Evolutionary conservation across 2,888 invertebrate genomes (phyloP).

Genomic region (Cerceris rybyensis): DNA sequence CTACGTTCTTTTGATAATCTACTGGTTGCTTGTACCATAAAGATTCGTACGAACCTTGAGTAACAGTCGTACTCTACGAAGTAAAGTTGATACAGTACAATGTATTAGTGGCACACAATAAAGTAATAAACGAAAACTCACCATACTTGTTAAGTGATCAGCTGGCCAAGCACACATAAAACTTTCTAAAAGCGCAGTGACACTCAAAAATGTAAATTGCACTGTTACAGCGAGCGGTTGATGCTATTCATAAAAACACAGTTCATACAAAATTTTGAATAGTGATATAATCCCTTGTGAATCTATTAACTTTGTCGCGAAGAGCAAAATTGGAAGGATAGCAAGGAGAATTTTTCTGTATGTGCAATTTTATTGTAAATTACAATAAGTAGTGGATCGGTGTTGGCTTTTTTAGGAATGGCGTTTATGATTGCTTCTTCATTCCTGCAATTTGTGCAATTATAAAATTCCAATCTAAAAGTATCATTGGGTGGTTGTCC

Average conservation of each 20-base stretch:
- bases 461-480: too few relatives aligned
- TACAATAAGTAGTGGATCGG: too few relatives aligned
- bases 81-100: neutral
- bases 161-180: conserved; percentile 70
- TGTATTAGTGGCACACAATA: too few relatives aligned
- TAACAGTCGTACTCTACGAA: conserved; percentile 22
- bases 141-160: conserved; percentile 63
- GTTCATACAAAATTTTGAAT: neutral
- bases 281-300: too few relatives aligned
- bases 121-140: conserved; percentile 18
- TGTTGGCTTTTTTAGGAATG: too few relatives aligned
- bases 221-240: conserved; percentile 57
- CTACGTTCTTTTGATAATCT: conserved; percentile 1
- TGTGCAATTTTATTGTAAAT: too few relatives aligned
- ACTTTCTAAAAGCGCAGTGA: conserved; percentile 62
- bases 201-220: conserved; percentile 55
- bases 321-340: too few relatives aligned
- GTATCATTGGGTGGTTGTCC: too few relatives aligned
- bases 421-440: too few relatives aligned
- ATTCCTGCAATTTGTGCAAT: too few relatives aligned
- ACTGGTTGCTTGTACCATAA: conserved; percentile 23
- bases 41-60: conserved; percentile 16
- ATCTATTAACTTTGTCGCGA: too few relatives aligned
- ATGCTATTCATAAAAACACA: conserved; percentile 35
- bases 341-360: too few relatives aligned